Evolutionary conservation across 2,797 vertebrate genomes (phyloP).

Genomic region (Yasuhikotakia modesta): DNA sequence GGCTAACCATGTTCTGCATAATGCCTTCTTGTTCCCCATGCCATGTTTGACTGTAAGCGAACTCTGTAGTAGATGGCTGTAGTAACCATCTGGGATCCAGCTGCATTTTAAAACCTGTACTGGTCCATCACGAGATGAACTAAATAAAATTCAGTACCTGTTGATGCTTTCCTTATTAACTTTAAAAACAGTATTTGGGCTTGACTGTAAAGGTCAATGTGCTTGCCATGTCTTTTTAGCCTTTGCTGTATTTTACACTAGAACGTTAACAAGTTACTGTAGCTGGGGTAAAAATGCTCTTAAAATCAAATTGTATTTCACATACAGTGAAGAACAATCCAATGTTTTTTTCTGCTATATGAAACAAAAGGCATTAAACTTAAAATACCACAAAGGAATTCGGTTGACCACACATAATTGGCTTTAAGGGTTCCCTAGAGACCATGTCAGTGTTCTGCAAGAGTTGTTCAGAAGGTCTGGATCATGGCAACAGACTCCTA

Average conservation of each 20-base stretch:
- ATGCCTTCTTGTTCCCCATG: slow-evolving; percentile 6
- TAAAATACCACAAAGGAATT: slow-evolving; percentile 1
- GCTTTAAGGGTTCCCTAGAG: slow-evolving; percentile 18
- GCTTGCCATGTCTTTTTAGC: not conserved
- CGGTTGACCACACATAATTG: slow-evolving; percentile 17
- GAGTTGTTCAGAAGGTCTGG: slow-evolving; percentile 26
- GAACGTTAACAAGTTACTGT: not conserved
- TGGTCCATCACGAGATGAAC: not conserved
- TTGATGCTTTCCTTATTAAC: not conserved
- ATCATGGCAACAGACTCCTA: slow-evolving; percentile 43
- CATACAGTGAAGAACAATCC: not conserved
- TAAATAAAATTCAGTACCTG: not conserved
- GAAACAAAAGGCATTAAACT: not conserved
- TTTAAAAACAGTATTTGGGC: not conserved
- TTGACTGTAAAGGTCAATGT: not conserved
- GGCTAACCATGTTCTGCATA: not conserved
- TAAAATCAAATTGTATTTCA: not conserved
- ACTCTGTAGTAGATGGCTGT: not conserved
- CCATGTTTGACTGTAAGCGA: not conserved
- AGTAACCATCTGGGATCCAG: not conserved
- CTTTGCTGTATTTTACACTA: not conserved
- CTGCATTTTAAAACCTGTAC: not conserved
- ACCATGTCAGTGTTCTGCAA: not conserved
- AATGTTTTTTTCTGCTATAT: not conserved
- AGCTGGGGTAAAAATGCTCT: not conserved